Evolutionary conservation across 2,888 invertebrate genomes (phyloP), one percentile per base, ranked within the genome.

Genomic region (Drosophila quinaria): DNA sequence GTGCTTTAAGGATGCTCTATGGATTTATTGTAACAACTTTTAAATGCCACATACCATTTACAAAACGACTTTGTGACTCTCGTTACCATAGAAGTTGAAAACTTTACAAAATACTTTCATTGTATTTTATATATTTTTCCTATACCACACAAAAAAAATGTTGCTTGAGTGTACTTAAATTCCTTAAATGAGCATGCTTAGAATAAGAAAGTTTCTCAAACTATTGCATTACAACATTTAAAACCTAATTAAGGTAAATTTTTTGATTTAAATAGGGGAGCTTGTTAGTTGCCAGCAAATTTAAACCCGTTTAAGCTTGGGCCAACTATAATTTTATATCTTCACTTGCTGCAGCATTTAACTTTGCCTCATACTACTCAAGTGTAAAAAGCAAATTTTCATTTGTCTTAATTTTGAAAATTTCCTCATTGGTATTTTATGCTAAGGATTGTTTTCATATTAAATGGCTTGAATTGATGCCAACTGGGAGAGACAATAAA

Each of bases 381-480:
- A 0, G 13, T 31, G 10, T 9, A 19, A 55, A 44, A 15, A 11
- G 2, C 11, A 15, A 59, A 60, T 69, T 39, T 74, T 51, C 55
- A 39, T 47, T 55, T 52, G 41, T 4, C 29, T 54, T 29, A 3
- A 19, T 9, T 42, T n/a, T 31, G 13, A 19, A 19, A 42, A 17
- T 42, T 11, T n/a, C 1, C 1, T 44, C 1, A 42, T 51, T 35
- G 10, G 35, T 35, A 51, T 46, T n/a, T 41, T 25, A 9, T 39
- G 33, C 9, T 13, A 3, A 11, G 46, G 10, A 62, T 31, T 37
- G 29, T 29, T 59, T 39, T 54, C n/a, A 39, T 68, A 68, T 65
- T 47, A 70, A 78, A 78, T 78, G 33, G 29, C 58, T 51, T 56
- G 73, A 73, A 84, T 78, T 81, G 70, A 74, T 70, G 72, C 44